phyloP scores from a whole-genome alignment of 1,140 invertebrate genomes.

The Dufourea novaeangliae region DNA sequence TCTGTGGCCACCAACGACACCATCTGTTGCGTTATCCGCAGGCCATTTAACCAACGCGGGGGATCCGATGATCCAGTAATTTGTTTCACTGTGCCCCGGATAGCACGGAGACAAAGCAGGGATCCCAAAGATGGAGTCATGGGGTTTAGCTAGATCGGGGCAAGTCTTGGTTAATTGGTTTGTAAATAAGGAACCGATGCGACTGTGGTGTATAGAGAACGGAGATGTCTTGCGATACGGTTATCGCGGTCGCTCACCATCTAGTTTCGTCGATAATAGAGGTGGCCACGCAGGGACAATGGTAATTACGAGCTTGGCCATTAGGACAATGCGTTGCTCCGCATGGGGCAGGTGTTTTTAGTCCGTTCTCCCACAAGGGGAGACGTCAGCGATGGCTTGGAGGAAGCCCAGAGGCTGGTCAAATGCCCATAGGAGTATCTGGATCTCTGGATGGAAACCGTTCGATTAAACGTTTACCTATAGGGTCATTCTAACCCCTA shows the following conservation, averaged over 20 bases:
- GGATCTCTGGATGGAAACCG: too few species aligned
- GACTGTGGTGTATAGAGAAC: background rate
- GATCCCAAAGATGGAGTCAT: background rate
- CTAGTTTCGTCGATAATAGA: conserved; percentile 51
- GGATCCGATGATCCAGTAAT: background rate
- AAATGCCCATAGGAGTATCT: background rate
- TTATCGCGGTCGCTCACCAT: too few species aligned
- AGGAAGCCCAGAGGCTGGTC: conserved; percentile 32
- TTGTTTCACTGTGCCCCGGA: background rate
- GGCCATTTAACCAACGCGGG: conserved; percentile 4
- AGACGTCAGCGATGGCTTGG: conserved; percentile 57
- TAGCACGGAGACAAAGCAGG: background rate
- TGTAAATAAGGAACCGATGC: background rate
- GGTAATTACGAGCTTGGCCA: conserved; percentile 67
- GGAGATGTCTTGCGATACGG: background rate
- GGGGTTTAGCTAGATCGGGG: background rate
- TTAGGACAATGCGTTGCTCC: conserved; percentile 67
- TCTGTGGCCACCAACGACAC: conserved; percentile 31
- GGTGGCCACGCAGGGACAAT: conserved; percentile 64
- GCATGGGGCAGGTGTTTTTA: conserved; percentile 69
- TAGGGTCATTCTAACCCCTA: too few species aligned
- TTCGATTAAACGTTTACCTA: too few species aligned
- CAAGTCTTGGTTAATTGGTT: conserved; percentile 4
- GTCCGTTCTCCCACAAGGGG: conserved; percentile 41
- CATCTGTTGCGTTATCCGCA: conserved; percentile 35